A percentile compares a stretch with the other conserved stretches of the same genome.
Evolutionary conservation across 2,888 invertebrate species (phyloP).

Genomic region (Hypercompe scribonia): DNA sequence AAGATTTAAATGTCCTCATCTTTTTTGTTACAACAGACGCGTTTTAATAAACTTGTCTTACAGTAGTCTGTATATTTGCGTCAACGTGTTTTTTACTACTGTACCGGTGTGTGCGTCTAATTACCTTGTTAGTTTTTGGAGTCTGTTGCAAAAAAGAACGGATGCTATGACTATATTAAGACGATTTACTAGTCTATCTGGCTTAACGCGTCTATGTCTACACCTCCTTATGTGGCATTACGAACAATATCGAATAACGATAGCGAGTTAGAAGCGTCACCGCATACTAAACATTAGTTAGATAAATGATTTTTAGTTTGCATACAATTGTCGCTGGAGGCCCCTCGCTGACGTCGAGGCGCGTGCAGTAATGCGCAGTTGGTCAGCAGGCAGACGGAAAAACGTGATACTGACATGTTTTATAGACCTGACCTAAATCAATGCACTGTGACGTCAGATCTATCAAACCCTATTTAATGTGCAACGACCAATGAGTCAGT

Average conservation of each 20-base stretch:
- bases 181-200: slow-evolving; percentile 6
- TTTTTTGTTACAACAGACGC: slow-evolving; percentile 3
- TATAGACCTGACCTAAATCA: slow-evolving; percentile 56
- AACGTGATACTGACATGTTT: slow-evolving; percentile 39
- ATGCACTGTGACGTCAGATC: slow-evolving; percentile 21
- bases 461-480: slow-evolving; percentile 24
- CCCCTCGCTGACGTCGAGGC: slow-evolving; percentile 55
- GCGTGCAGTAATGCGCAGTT: slow-evolving; percentile 75
- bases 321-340: slow-evolving; percentile 71
- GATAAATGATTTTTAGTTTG: slow-evolving; percentile 65
- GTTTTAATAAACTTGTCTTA: slow-evolving; percentile 8
- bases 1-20: neutral
- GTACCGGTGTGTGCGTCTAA: slow-evolving; percentile 15
- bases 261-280: slow-evolving; percentile 47
- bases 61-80: slow-evolving; percentile 2
- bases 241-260: slow-evolving; percentile 51
- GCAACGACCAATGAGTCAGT: slow-evolving; percentile 19
- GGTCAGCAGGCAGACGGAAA: slow-evolving; percentile 39
- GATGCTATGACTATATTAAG: slow-evolving; percentile 9
- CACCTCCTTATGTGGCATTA: slow-evolving; percentile 30
- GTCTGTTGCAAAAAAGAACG: slow-evolving; percentile 6
- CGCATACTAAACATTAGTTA: slow-evolving; percentile 61
- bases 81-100: slow-evolving; percentile 12
- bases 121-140: slow-evolving; percentile 4
- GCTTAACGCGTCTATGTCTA: slow-evolving; percentile 4